phyloP scores from a whole-genome alignment of 2,888 invertebrate species.

The Agonopterix subpropinquella region DNA sequence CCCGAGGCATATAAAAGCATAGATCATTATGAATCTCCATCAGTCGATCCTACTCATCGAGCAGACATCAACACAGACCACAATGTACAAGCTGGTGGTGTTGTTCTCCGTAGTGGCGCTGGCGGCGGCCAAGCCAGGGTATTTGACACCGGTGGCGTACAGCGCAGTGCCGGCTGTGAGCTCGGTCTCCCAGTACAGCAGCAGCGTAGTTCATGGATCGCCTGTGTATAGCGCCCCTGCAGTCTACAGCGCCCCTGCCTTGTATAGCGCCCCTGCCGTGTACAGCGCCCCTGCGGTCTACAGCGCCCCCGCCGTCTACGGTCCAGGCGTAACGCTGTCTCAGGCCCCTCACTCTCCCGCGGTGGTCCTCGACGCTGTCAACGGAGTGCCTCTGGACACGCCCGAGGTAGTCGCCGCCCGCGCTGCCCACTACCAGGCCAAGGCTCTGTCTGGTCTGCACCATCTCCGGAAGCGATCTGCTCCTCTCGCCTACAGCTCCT shows the following conservation, averaged over 20 bases:
- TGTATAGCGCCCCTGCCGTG: conserved; percentile 27
- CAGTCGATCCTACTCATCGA: conserved; percentile 55
- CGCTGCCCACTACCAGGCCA: conserved; percentile 61
- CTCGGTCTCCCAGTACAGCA: conserved; percentile 36
- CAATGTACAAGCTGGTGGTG: conserved; percentile 75
- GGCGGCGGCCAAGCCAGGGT: conserved; percentile 70
- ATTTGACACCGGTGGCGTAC: conserved; percentile 44
- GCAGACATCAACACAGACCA: conserved; percentile 61
- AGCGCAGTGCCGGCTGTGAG: conserved; percentile 30
- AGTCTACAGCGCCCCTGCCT: conserved; percentile 30
- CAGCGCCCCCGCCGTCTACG: conserved; percentile 18
- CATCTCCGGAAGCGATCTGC: conserved; percentile 56
- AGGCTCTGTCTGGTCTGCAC: conserved; percentile 54
- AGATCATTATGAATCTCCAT: conserved; percentile 35
- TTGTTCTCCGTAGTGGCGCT: conserved; percentile 77
- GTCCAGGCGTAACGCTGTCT: conserved; percentile 26
- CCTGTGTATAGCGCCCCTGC: conserved; percentile 31
- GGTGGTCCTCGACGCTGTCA: conserved; percentile 55
- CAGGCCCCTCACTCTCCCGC: conserved; percentile 61
- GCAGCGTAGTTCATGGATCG: conserved; percentile 37
- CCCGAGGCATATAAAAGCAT: conserved; percentile 51
- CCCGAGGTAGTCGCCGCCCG: conserved; percentile 68
- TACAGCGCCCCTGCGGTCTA: conserved; percentile 17
- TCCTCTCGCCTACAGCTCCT: conserved; percentile 44
- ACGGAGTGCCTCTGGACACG: conserved; percentile 67